Percentiles rank a stretch among this genome's conserved stretches.
phyloP scores from a whole-genome alignment of 2,113 vertebrate genomes.

The Ophthalmolycus amberensis region DNA sequence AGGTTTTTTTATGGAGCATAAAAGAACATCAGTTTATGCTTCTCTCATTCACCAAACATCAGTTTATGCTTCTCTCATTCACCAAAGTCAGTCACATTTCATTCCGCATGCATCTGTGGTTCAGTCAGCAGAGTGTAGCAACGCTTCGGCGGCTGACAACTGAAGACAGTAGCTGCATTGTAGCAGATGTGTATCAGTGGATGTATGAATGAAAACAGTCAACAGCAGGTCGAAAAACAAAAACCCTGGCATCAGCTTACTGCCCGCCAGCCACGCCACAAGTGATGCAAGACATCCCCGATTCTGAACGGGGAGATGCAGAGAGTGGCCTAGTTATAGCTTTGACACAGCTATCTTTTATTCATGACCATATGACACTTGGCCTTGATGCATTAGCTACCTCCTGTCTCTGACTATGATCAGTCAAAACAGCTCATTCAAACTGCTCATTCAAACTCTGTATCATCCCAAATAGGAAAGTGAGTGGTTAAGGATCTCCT shows the following conservation, averaged over 20 bases:
- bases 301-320: constrained; percentile 6
- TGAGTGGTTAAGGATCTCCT: background rate
- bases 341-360: constrained; percentile 73
- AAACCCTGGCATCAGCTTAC: too few species aligned
- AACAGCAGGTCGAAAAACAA: constrained; percentile 8
- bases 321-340: constrained; percentile 69
- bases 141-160: background rate
- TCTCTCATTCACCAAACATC: background rate
- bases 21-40: background rate
- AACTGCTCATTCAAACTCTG: constrained; percentile 7
- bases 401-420: constrained; percentile 47
- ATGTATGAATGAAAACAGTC: constrained; percentile 27
- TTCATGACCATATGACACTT: constrained; percentile 73
- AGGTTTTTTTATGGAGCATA: constrained; percentile 6
- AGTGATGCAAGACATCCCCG: constrained; percentile 4
- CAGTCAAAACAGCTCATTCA: constrained; percentile 17
- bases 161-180: background rate
- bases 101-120: background rate
- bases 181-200: background rate
- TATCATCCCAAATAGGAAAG: background rate
- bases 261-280: background rate
- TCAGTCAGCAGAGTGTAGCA: background rate
- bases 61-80: constrained; percentile 10
- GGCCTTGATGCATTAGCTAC: constrained; percentile 40
- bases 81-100: constrained; percentile 1